These are phyloP conservation scores for Sebastes hubbsi DNA, from an alignment of 2,797 vertebrate species.

Conservation along the genomic window DNA sequence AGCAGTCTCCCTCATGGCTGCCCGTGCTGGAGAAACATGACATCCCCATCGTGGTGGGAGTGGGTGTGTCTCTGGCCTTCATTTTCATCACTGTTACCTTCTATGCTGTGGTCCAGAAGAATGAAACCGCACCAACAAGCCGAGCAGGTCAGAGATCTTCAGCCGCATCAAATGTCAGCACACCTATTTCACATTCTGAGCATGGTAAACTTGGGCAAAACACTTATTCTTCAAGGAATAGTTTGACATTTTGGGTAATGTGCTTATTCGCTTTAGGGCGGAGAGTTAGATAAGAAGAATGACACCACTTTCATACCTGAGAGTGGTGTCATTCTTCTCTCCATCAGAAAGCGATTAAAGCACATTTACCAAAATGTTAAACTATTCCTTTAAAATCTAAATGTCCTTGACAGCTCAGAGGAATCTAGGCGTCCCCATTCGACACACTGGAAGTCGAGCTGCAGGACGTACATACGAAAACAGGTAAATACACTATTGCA, in stretches of 20 bases:
- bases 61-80: slow-evolving; percentile 83
- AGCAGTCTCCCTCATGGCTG: slow-evolving; percentile 75
- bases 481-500: slow-evolving; percentile 63
- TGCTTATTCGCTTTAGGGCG: background rate
- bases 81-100: slow-evolving; percentile 86
- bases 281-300: background rate
- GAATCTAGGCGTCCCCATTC: slow-evolving; percentile 69
- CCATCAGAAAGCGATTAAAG: background rate
- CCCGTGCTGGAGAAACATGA: slow-evolving; percentile 84
- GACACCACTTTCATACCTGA: background rate
- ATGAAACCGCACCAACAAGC: slow-evolving; percentile 70
- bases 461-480: slow-evolving; percentile 83
- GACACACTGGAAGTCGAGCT: slow-evolving; percentile 67
- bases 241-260: background rate
- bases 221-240: background rate
- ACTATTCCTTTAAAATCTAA: background rate
- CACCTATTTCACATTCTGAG: background rate
- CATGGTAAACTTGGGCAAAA: background rate
- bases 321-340: background rate
- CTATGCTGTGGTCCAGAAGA: slow-evolving; percentile 86
- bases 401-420: slow-evolving; percentile 75
- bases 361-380: slow-evolving; percentile 4
- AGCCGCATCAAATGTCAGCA: background rate
- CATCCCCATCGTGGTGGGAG: slow-evolving; percentile 86
- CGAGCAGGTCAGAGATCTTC: slow-evolving; percentile 73